Evolutionary conservation across 2,888 invertebrate genomes (phyloP), one percentile per base, ranked within the genome.

Genomic region (Microctonus hyperodae): DNA sequence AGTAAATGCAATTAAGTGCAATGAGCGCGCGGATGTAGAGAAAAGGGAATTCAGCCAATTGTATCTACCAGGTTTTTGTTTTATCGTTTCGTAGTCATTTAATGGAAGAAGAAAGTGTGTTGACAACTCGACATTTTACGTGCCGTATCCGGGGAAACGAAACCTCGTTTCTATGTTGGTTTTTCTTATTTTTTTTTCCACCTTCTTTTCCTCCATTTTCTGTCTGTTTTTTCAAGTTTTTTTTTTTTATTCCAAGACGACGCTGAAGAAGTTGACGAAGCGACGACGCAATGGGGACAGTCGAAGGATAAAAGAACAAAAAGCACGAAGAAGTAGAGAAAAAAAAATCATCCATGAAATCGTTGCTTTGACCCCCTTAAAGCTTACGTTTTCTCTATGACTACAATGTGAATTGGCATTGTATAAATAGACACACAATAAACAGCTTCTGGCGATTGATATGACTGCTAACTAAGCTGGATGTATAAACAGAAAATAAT

Each of bases 91-190:
- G 31, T 48, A 59, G 28, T 31, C 48, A 44, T 59, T 44, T 7
- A 44, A 5, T 59, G 44, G 25, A 25, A 37, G 40, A 28, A 59
- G 44, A 25, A 40, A 23, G 37, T 48, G 31, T 35, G 62, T 44
- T 23, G 40, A 62, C 51, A 53, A 53, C 16, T 35, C 31, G 53
- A 62, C 62, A 62, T 31, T 62, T 37, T 53, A 62, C 62, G 51
- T 53, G 62, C 37, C 23, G 62, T 62, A 62, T 23, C 62, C 51
- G n/a, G 23, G 53, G 53, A 51, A 53, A 62, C 62, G 62, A 53
- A 62, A 16, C 22, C 35, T 20, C 20, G 31, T 16, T 44, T n/a
- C 44, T 44, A 9, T 44, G 44, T 44, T 44, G 44, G 16, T 16
- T 44, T 44, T 44, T 44, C 25, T 28, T 31, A 20, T 59, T 44